Evolutionary conservation across 2,113 vertebrate genomes (phyloP).

Genomic region (Hypocryptadius cinnamomeus): DNA sequence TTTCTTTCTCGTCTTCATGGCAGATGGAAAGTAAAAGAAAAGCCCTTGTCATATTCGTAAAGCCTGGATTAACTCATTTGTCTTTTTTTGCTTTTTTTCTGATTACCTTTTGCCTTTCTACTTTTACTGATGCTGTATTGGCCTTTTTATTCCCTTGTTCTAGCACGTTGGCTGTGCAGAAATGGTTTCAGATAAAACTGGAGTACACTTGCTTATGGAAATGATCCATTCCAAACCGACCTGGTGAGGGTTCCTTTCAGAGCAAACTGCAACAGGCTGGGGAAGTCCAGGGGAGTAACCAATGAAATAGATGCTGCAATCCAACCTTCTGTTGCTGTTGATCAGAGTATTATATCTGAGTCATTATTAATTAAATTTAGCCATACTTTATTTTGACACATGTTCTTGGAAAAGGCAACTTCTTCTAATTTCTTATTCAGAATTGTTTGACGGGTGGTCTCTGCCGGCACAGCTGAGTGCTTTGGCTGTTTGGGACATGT

Average conservation of each 20-base stretch:
- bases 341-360: background rate
- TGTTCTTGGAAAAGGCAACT: background rate
- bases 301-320: background rate
- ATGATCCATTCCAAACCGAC: background rate
- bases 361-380: background rate
- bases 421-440: background rate
- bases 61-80: background rate
- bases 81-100: background rate
- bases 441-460: background rate
- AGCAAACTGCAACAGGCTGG: background rate
- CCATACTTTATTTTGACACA: background rate
- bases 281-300: background rate
- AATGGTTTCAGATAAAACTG: background rate
- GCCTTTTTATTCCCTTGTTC: background rate
- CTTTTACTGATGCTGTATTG: background rate
- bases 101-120: background rate
- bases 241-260: background rate
- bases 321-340: background rate
- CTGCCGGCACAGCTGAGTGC: background rate
- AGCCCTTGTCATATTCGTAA: background rate
- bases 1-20: background rate
- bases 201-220: background rate
- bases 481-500: fast-evolving
- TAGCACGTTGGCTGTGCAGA: background rate
- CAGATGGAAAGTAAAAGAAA: background rate